phyloP scores from a whole-genome alignment of 2,113 vertebrate species.

The Apaloderma vittatum region DNA sequence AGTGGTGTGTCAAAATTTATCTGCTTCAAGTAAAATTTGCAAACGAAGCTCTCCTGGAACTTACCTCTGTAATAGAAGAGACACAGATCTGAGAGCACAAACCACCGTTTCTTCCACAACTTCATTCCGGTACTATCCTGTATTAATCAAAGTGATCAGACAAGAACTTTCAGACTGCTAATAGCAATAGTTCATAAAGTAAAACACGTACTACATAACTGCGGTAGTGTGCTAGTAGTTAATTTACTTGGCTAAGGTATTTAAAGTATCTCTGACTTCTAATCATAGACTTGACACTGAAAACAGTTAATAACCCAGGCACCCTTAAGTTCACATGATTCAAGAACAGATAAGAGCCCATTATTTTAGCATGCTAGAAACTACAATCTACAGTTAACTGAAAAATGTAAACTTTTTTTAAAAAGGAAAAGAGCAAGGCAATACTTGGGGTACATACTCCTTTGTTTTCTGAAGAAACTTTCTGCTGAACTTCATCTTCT shows the following conservation, averaged over 20 bases:
- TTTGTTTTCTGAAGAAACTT: background rate
- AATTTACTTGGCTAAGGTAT: background rate
- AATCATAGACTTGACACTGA: background rate
- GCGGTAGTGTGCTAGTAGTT: background rate
- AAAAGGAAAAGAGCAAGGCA: background rate
- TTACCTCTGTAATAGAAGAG: constrained; percentile 99
- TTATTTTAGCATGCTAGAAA: background rate
- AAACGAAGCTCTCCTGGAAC: background rate
- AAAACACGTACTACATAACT: background rate
- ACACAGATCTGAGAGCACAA: constrained; percentile 96
- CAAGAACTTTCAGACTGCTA: background rate
- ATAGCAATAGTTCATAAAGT: background rate
- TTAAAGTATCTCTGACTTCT: background rate
- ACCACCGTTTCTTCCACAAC: constrained; percentile 98
- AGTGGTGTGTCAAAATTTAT: background rate
- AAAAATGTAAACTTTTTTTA: background rate
- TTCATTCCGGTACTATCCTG: constrained; percentile 99
- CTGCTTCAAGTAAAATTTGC: background rate
- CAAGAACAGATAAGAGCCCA: background rate
- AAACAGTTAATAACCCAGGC: background rate
- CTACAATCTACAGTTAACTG: background rate
- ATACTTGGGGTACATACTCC: background rate
- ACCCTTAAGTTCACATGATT: background rate
- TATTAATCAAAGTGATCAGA: background rate
- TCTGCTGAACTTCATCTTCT: background rate